Evolutionary conservation across 2,113 vertebrate species (phyloP).

Genomic region (Erinaceus europaeus): DNA sequence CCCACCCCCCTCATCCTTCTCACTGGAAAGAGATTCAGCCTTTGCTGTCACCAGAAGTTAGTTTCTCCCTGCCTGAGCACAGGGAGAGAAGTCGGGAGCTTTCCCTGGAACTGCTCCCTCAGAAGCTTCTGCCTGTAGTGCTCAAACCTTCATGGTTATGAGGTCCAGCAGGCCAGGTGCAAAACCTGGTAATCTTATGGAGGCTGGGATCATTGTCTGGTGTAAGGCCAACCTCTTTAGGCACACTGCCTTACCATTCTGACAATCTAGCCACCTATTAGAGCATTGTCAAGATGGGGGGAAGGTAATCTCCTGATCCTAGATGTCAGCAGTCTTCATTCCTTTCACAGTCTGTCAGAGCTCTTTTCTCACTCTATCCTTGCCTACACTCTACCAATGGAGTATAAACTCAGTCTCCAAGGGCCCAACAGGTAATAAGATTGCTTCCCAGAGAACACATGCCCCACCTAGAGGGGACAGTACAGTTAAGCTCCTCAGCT

Average conservation of each 20-base stretch:
- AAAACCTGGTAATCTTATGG: not conserved
- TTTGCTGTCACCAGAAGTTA: not conserved
- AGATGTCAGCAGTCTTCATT: not conserved
- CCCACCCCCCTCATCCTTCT: not conserved
- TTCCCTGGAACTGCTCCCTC: not conserved
- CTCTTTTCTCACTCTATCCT: not conserved
- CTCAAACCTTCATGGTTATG: not conserved
- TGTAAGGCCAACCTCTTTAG: not conserved
- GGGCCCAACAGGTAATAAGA: not conserved
- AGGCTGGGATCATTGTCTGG: not conserved
- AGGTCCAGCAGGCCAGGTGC: not conserved
- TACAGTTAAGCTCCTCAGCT: not conserved
- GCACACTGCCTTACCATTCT: not conserved
- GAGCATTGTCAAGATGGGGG: not conserved
- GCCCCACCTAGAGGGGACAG: not conserved
- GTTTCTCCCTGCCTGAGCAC: not conserved
- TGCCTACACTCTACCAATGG: not conserved
- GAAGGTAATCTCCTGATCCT: not conserved
- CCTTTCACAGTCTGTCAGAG: not conserved
- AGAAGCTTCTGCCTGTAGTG: not conserved
- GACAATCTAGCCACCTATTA: not conserved
- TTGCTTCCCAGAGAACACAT: not conserved
- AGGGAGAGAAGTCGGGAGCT: not conserved
- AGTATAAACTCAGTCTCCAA: not conserved
- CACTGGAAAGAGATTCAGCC: not conserved